Conservation (phyloP, 2,113 vertebrate genomes). For the Perca fluviatilis region DNA sequence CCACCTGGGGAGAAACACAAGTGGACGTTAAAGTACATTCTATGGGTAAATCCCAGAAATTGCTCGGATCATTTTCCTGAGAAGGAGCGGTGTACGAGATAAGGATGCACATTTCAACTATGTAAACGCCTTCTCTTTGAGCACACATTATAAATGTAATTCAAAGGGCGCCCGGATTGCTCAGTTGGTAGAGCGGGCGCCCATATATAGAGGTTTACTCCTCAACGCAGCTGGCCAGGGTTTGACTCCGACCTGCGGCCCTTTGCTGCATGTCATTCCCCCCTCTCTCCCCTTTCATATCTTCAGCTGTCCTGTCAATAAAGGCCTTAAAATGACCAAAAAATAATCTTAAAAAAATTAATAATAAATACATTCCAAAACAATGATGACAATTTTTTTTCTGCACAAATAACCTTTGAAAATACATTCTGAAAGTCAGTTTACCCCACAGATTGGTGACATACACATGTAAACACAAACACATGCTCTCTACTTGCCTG, state of each 20-base stretch:
- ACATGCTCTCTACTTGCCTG: slow-evolving; percentile 81
- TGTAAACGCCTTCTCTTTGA: neutral
- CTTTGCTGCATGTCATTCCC: no score
- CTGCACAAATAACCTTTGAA: neutral
- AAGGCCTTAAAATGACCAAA: no score
- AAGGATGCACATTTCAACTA: neutral
- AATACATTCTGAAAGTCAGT: neutral
- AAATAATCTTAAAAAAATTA: no score
- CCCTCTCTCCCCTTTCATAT: no score
- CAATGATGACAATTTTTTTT: neutral
- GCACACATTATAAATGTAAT: no score
- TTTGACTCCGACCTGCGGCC: no score
- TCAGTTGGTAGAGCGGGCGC: no score
- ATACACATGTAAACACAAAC: neutral
- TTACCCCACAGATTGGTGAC: neutral
- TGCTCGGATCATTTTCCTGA: neutral
- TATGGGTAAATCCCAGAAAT: neutral
- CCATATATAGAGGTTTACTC: no score
- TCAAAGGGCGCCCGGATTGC: no score
- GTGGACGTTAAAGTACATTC: neutral
- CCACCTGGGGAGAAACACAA: slow-evolving; percentile 85
- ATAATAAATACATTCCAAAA: neutral
- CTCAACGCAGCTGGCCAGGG: no score
- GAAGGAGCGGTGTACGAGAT: neutral
- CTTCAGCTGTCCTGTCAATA: no score